Evolutionary conservation across 2,113 vertebrate genomes (phyloP).

Genomic region (Pyrgilauda ruficollis): DNA sequence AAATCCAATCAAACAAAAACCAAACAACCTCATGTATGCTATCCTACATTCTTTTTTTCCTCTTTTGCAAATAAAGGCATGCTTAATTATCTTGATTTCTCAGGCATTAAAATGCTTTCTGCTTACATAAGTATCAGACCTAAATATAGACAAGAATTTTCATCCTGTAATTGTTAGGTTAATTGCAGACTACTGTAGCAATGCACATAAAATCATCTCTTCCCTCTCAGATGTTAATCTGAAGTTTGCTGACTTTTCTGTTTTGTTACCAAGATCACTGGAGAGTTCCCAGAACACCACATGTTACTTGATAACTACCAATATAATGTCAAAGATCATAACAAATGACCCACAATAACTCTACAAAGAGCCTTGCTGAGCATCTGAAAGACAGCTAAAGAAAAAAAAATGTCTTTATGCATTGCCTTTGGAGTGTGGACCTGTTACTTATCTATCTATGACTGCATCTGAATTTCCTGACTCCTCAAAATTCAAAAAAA

Average conservation of each 20-base stretch:
- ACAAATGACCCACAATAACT: neutral
- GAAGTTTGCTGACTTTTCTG: neutral
- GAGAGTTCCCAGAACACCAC: neutral
- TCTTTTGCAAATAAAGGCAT: neutral
- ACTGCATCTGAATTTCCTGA: neutral
- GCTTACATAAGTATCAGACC: neutral
- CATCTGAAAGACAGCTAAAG: neutral
- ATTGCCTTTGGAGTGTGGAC: neutral
- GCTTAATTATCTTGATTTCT: neutral
- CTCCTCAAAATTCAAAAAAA: neutral
- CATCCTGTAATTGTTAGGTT: neutral
- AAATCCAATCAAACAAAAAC: accelerated
- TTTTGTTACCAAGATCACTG: neutral
- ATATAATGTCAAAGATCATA: neutral
- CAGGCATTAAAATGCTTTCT: neutral
- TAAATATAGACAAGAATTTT: neutral
- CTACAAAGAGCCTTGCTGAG: neutral
- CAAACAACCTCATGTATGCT: neutral
- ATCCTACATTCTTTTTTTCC: neutral
- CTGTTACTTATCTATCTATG: neutral
- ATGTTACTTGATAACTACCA: neutral
- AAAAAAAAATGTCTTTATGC: neutral
- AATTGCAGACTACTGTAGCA: neutral
- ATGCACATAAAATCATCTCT: neutral
- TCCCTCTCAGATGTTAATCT: neutral